phyloP scores from a whole-genome alignment of 2,113 vertebrate species.

The Antechinus flavipes region DNA sequence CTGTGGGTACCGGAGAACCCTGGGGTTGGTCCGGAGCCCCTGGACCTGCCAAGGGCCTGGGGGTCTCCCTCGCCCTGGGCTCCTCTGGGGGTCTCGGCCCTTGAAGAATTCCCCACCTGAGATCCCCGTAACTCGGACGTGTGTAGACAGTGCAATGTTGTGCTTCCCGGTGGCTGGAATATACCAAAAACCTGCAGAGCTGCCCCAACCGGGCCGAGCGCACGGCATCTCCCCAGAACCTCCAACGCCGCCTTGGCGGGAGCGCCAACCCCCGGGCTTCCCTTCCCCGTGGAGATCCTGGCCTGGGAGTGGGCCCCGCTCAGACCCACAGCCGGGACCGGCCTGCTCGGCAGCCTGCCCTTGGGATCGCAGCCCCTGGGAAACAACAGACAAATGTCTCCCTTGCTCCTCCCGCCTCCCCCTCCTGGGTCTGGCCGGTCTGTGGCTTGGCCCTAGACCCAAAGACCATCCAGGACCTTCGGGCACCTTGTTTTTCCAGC shows the following conservation, averaged over 20 bases:
- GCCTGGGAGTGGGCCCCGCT: neutral
- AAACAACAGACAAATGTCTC: neutral
- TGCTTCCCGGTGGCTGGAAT: conserved; percentile 86
- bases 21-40: conserved; percentile 66
- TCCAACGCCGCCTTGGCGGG: conserved; percentile 57
- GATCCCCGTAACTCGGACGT: conserved; percentile 79
- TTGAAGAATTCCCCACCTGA: conserved; percentile 77
- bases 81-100: neutral
- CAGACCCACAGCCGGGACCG: neutral
- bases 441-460: neutral
- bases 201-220: conserved; percentile 49
- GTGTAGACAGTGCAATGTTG: conserved; percentile 82
- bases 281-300: conserved; percentile 62
- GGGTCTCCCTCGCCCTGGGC: neutral
- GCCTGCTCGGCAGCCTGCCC: neutral
- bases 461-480: neutral
- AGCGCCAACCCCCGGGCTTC: conserved; percentile 46
- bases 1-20: conserved; percentile 79
- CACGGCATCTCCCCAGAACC: conserved; percentile 53
- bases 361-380: neutral
- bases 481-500: neutral
- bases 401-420: neutral
- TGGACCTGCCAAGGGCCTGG: conserved; percentile 42
- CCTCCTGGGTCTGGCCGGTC: neutral
- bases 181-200: conserved; percentile 75